Evolutionary conservation across 2,113 vertebrate species (phyloP).

Genomic region (Thomomys bottae): DNA sequence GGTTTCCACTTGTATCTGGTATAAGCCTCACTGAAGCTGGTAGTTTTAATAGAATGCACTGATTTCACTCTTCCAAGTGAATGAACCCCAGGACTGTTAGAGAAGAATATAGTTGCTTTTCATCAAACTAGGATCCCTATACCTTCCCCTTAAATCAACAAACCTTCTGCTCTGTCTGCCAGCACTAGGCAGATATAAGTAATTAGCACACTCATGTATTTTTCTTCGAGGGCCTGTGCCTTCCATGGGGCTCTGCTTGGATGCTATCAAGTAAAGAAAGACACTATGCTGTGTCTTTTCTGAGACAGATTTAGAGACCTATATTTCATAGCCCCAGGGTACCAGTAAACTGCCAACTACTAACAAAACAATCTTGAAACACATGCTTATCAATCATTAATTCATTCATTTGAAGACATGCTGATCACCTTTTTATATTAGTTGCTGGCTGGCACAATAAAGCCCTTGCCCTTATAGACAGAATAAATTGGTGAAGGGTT

Average conservation of each 20-base stretch:
- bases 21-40: slow-evolving; percentile 33
- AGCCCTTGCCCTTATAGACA: background rate
- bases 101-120: slow-evolving; percentile 65
- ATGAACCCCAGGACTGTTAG: slow-evolving; percentile 60
- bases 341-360: background rate
- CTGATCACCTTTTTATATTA: background rate
- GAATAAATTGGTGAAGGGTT: background rate
- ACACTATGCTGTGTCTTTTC: slow-evolving; percentile 1
- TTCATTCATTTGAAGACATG: slow-evolving; percentile 37
- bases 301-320: slow-evolving; percentile 16
- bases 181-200: slow-evolving; percentile 42
- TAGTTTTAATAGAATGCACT: slow-evolving; percentile 28
- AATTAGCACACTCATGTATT: slow-evolving; percentile 38
- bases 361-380: slow-evolving; percentile 10
- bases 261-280: background rate
- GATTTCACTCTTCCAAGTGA: slow-evolving; percentile 49
- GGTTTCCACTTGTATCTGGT: slow-evolving; percentile 42
- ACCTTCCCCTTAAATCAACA: slow-evolving; percentile 1
- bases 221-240: slow-evolving; percentile 26
- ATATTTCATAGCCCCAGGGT: background rate
- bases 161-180: slow-evolving; percentile 46
- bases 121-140: slow-evolving; percentile 7
- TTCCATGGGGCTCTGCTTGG: slow-evolving; percentile 19
- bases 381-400: background rate
- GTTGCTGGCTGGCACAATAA: background rate